These are phyloP conservation scores for Leptinotarsa defecta DNA, from an alignment of 1,140 invertebrate species.

Conservation along the genomic window DNA sequence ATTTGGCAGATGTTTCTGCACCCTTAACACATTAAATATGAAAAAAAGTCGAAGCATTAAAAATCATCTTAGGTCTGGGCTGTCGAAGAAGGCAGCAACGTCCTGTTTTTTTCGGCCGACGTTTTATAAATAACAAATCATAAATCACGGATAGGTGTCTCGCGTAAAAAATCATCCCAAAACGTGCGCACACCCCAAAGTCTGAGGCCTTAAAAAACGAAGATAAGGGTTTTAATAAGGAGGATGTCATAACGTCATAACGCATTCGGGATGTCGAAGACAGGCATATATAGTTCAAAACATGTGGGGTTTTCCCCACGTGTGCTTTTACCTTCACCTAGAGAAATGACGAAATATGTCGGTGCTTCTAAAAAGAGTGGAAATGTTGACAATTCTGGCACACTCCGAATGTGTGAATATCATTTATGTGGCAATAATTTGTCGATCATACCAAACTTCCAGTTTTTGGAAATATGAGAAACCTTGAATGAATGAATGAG, in stretches of 20 bases:
- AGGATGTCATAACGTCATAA: slow-evolving; percentile 8
- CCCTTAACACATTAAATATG: slow-evolving; percentile 4
- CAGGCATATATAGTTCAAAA: neutral
- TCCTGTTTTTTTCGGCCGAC: slow-evolving; percentile 5
- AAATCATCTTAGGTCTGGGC: neutral
- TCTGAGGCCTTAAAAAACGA: neutral
- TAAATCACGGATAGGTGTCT: slow-evolving; percentile 4
- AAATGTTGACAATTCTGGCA: neutral
- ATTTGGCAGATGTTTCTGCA: neutral
- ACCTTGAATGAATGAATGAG: too few species aligned
- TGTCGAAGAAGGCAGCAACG: slow-evolving; percentile 2
- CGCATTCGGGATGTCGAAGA: neutral
- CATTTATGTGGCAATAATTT: too few species aligned
- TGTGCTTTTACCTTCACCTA: neutral
- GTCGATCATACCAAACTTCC: too few species aligned
- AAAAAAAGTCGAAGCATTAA: slow-evolving; percentile 2
- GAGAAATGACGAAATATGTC: neutral
- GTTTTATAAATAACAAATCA: slow-evolving; percentile 7
- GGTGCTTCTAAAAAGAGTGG: neutral
- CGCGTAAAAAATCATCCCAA: neutral
- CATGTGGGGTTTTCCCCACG: neutral
- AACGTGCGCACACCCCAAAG: slow-evolving; percentile 4
- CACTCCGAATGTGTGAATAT: neutral
- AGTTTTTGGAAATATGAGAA: too few species aligned
- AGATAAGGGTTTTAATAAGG: slow-evolving; percentile 6